Base-by-base conservation (phyloP, 2,888 invertebrate species). In the Lydus trimaculatus region DNA sequence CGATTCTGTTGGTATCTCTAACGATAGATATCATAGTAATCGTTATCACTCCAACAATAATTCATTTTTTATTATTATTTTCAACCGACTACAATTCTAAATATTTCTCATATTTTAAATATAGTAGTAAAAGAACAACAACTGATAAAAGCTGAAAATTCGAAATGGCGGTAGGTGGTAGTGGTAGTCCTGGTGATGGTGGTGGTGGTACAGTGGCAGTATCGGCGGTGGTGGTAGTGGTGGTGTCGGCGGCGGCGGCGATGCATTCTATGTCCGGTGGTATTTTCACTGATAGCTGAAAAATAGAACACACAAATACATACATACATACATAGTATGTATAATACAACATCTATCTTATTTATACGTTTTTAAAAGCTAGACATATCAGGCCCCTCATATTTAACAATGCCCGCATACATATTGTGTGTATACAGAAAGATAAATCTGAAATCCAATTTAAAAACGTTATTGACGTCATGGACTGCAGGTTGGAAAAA, bases 391-490 rank as follows among this genome's bases (percentile, higher is more conserved):
- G 70, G 67, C 61, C 70, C 70, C 71, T 73, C 74, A 72, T 75
- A 74, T 76, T 76, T 74, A 74, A 76, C 74, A 75, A 75, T 73
- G 69, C 71, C 73, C 73, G 76, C 73, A 75, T 79, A 67, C 76
- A 75, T 75, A 75, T 76, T 77, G 76, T 69, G 73, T 73, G 75
- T 43, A 73, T 71, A 70, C 73, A 71, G 73, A 73, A 78, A 43
- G 79, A 81, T 81, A 81, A 81, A 81, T 80, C 79, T 75, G 76
- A 75, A 81, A 81, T 81, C 80, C 81, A 81, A 81, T 81, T 81
- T 81, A 80, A 81, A 48, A 81, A 80, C 76, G 80, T 80, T 81
- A 81, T 80, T 80, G 81, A 80, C 81, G 81, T 81, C 80, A 80
- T 75, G 78, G 79, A 73, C 76, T 77, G 77, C 77, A 76, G 75